Base-by-base conservation (phyloP, 2,888 invertebrate genomes). In the Eristalinus sepulchralis region DNA sequence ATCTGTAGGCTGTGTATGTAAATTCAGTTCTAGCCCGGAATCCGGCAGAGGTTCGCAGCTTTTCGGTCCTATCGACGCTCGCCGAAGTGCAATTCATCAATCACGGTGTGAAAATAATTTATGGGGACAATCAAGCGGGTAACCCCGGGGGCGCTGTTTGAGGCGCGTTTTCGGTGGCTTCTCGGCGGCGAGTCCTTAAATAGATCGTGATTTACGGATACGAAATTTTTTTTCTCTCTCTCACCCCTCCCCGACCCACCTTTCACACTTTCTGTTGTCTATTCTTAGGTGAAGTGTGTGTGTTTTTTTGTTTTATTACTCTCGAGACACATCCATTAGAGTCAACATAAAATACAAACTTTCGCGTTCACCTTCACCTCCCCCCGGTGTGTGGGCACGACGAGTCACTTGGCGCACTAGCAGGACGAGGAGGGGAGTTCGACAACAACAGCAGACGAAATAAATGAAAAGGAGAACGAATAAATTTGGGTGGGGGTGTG, bases 91-190 rank as follows among this genome's bases (percentile, higher is more conserved):
- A 80, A 84, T 84, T 75, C 80, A 84, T 84, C 80, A 80, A 84
- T 84, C 84, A 84, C 33, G 75, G 80, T 84, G 80, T 80, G 75
- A 84, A 80, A 75, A 71, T 84, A 84, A 80, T 76, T 84, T 80
- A 84, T 70, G 66, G 31, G 55, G 36, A 47, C 68, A 66, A n/a
- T 39, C 13, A 13, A 53, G 22, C 39, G 62, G 36, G 31, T 27
- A 68, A 66, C 39, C 36, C 57, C 24, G 3, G 3, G 11, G 57
- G 24, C 13, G 57, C 24, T 11, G 24, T 57, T 57, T 24, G 22
- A 24, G 57, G 57, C 22, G 22, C 24, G 22, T 57, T 57, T 57
- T 57, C 57, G 57, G 22, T 63, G 55, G 33, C 33, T 73, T 33
- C 63, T 63, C 24, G 10, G 24, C 20, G 20, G 55, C 66, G 27